Conservation (phyloP, 2,797 vertebrate genomes). For the Eupleurogrammus muticus region DNA sequence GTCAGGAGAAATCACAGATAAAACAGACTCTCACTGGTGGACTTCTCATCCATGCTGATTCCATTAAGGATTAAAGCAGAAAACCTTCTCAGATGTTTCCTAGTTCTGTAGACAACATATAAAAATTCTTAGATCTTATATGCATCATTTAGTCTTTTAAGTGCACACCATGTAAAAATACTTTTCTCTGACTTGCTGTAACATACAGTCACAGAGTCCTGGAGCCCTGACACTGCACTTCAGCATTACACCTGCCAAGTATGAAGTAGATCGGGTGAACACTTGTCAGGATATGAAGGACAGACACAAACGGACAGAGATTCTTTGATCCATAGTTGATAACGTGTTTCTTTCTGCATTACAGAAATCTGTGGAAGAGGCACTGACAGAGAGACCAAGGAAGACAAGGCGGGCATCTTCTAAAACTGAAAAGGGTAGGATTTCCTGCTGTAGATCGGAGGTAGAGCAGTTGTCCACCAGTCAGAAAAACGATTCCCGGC, state of each 20-base stretch:
- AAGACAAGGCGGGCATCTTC: constrained; percentile 25
- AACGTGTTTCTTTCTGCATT: neutral
- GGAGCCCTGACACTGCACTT: too few species aligned
- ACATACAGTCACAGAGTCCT: too few species aligned
- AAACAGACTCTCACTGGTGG: neutral
- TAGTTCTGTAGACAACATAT: neutral
- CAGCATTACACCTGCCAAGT: too few species aligned
- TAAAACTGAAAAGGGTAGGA: constrained; percentile 51
- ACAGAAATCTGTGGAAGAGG: constrained; percentile 40
- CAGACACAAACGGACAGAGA: too few species aligned
- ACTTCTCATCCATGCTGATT: neutral
- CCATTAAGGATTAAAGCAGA: neutral
- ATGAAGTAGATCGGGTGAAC: too few species aligned
- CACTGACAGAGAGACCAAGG: constrained; percentile 17
- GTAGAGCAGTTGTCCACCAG: too few species aligned
- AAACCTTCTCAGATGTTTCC: neutral
- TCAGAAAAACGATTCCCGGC: too few species aligned
- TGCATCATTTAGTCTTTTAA: neutral
- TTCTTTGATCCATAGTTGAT: neutral
- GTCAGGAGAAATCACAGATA: neutral
- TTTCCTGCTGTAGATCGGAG: too few species aligned
- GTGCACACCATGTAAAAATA: too few species aligned
- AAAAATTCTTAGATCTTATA: too few species aligned
- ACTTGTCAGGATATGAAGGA: too few species aligned
- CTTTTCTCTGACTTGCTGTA: too few species aligned